Evolutionary conservation across 2,113 vertebrate genomes (phyloP), one percentile per base, ranked within the genome.

Genomic region (Megaleporinus macrocephalus): DNA sequence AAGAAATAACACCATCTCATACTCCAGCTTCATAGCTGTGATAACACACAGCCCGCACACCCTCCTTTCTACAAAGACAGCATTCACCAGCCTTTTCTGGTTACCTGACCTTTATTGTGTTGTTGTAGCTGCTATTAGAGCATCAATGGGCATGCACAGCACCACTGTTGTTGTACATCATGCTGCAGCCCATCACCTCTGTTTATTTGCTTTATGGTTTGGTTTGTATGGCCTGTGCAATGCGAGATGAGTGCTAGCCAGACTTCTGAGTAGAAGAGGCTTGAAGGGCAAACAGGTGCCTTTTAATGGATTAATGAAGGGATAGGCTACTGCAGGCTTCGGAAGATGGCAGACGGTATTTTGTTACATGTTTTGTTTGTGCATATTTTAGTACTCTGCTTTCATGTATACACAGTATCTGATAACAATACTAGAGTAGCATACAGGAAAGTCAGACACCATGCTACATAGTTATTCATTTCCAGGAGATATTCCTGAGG

Each of bases 61-160:
- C 68, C 29, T 49, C 14, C 55, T n/a, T 75, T 55, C 26, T 61
- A 86, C 87, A 88, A 85, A 88, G 84, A 80, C 78, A 55, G 78
- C 86, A 79, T 89, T 88, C 88, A 83, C 70, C 36, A 76, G 82
- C 71, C 49, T 80, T 62, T 82, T 87, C 86, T 83, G 73, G n/a
- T n/a, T n/a, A n/a, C n/a, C 66, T 90, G 88, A 90, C 83, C 86
- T 87, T 87, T 78, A n/a, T 49, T 74, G 79, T 86, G 84, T 75
- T 78, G 85, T 81, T 83, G 44, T 69, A 73, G 29, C 82, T 63
- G 65, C 57, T 69, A 29, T 76, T 80, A 18, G 24, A 68, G 76
- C 26, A 55, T 29, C 63, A 71, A 24, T 57, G 61, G 33, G 53
- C 61, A 44, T 51, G 15, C 41, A 69, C 13, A 20, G 47, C 63